Percentiles rank a stretch among this genome's conserved stretches.
Evolutionary conservation across 2,888 invertebrate genomes (phyloP).

Genomic region (Apeira syringaria): DNA sequence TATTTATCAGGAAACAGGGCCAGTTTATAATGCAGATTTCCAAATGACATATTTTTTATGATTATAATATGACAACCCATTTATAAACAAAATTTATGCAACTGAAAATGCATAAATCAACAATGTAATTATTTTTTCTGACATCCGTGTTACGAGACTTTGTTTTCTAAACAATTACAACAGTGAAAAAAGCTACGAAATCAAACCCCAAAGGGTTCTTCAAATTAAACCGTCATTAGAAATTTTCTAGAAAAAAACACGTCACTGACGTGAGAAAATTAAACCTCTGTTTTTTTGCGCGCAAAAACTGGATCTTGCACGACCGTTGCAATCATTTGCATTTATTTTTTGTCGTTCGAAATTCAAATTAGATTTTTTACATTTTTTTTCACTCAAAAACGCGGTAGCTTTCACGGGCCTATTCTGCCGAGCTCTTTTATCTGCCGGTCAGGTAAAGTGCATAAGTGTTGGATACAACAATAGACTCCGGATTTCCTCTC

Average conservation of each 20-base stretch:
- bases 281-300: conserved; percentile 58
- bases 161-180: conserved; percentile 76
- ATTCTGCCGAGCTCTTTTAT: conserved; percentile 63
- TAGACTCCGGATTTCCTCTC: conserved; percentile 80
- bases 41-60: conserved; percentile 35
- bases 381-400: conserved; percentile 67
- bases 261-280: conserved; percentile 80
- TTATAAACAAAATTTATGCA: conserved; percentile 46
- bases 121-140: conserved; percentile 76
- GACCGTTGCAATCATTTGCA: conserved; percentile 78
- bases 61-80: conserved; percentile 17
- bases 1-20: too few relatives aligned
- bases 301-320: conserved; percentile 46
- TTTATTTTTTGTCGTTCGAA: conserved; percentile 39
- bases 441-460: conserved; percentile 77
- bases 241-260: conserved; percentile 60
- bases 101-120: conserved; percentile 71
- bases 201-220: conserved; percentile 82
- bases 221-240: conserved; percentile 82
- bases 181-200: conserved; percentile 59
- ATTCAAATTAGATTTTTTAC: conserved; percentile 42
- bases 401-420: conserved; percentile 51
- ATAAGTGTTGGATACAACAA: conserved; percentile 74
- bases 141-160: conserved; percentile 79
- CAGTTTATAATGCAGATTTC: too few relatives aligned